A percentile compares a stretch with the other conserved stretches of the same genome.
phyloP scores from a whole-genome alignment of 2,888 invertebrate genomes.

The Pseudococcus jackbeardsleyi region DNA sequence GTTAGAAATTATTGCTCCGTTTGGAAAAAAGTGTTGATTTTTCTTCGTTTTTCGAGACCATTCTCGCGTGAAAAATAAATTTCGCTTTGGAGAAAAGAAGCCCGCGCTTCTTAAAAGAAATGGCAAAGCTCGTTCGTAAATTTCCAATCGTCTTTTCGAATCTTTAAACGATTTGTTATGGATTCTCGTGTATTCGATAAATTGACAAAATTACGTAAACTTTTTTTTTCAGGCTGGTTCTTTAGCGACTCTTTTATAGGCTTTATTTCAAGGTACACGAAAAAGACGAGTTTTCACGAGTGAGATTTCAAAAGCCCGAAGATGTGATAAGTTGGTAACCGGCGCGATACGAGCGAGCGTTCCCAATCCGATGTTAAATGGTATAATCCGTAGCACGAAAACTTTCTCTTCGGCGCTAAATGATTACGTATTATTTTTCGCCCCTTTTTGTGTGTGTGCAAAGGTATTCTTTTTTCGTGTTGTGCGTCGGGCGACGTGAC shows the following conservation, averaged over 20 bases:
- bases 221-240: neutral
- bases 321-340: constrained; percentile 24
- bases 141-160: constrained; percentile 49
- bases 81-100: constrained; percentile 3
- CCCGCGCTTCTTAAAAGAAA: constrained; percentile 29
- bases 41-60: constrained; percentile 59
- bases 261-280: constrained; percentile 34
- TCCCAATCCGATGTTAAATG: constrained; percentile 27
- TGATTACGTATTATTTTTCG: constrained; percentile 44
- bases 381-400: constrained; percentile 32
- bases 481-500: neutral
- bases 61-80: constrained; percentile 62
- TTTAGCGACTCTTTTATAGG: constrained; percentile 14
- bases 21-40: constrained; percentile 51
- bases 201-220: constrained; percentile 55
- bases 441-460: neutral
- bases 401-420: constrained; percentile 46
- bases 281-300: constrained; percentile 3
- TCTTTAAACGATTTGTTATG: constrained; percentile 53
- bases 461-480: neutral
- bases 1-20: constrained; percentile 51
- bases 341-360: too few species aligned
- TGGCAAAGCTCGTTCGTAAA: constrained; percentile 51
- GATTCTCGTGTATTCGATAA: constrained; percentile 55
- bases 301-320: neutral